phyloP scores from a whole-genome alignment of 2,797 vertebrate species.

The Halcyon leucocephala region DNA sequence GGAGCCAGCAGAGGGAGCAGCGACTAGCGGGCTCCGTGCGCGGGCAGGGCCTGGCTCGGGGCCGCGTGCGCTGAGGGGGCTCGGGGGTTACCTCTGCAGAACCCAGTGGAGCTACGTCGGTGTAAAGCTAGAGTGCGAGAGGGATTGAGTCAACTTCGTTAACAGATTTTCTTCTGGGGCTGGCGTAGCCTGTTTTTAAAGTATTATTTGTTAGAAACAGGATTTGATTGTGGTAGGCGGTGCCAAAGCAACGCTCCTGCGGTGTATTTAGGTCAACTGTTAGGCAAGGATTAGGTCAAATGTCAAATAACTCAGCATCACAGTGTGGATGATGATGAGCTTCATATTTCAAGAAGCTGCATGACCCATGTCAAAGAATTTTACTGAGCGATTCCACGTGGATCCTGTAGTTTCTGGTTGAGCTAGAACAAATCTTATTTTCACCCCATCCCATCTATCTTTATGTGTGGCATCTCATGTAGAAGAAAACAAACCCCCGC shows the following conservation, averaged over 20 bases:
- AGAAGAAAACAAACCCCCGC: background rate
- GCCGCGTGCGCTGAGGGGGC: background rate
- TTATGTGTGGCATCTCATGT: background rate
- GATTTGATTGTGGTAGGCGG: background rate
- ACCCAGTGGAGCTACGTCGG: background rate
- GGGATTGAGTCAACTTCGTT: background rate
- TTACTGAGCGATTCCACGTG: background rate
- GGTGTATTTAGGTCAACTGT: background rate
- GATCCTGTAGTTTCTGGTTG: background rate
- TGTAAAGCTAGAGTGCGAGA: background rate
- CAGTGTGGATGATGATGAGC: background rate
- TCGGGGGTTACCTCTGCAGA: background rate
- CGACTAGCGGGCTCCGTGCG: background rate
- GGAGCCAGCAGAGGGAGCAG: conserved; percentile 65
- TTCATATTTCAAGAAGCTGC: background rate
- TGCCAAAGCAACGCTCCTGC: background rate
- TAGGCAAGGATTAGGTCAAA: background rate
- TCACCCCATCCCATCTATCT: background rate
- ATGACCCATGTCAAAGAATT: background rate
- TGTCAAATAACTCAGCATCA: background rate
- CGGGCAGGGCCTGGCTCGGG: background rate
- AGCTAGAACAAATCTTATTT: background rate
- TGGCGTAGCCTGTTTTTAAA: background rate
- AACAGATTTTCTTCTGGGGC: background rate
- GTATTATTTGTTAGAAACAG: fast-evolving